Evolutionary conservation across 2,888 invertebrate genomes (phyloP).

Genomic region (Chaetogeoica ovagalla): DNA sequence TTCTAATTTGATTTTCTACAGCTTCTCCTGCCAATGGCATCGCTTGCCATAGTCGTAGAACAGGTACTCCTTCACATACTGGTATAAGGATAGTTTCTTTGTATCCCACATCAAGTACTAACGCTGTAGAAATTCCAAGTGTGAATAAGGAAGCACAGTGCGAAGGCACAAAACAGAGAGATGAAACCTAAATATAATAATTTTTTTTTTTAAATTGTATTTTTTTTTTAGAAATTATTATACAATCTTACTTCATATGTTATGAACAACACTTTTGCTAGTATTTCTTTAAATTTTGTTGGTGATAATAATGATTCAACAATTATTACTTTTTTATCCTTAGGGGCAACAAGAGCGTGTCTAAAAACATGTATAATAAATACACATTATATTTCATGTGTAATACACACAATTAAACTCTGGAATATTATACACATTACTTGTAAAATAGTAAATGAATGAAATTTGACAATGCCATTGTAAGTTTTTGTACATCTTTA

Average conservation of each 20-base stretch:
- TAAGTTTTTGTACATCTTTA: conserved; percentile 70
- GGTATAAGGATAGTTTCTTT: conserved; percentile 79
- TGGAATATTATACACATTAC: conserved; percentile 61
- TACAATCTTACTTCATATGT: conserved; percentile 80
- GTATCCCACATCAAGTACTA: conserved; percentile 88
- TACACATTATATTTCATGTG: neutral
- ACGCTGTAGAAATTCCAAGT: conserved; percentile 77
- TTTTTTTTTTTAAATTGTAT: neutral
- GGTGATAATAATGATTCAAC: conserved; percentile 87
- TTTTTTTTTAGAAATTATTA: neutral
- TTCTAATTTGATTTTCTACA: conserved; percentile 63
- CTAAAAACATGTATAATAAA: conserved; percentile 61
- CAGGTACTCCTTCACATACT: conserved; percentile 83
- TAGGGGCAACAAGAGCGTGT: conserved; percentile 86
- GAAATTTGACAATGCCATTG: conserved; percentile 84
- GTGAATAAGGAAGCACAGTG: conserved; percentile 83
- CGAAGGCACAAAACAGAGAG: conserved; percentile 79
- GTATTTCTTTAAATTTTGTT: conserved; percentile 78
- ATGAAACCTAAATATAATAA: conserved; percentile 65
- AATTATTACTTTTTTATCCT: conserved; percentile 87
- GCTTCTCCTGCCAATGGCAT: conserved; percentile 76
- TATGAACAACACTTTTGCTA: conserved; percentile 87
- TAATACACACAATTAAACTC: neutral
- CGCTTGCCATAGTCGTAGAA: conserved; percentile 82
- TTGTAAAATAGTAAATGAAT: conserved; percentile 85